Evolutionary conservation across 2,797 vertebrate genomes (phyloP).

Genomic region (Trematomus bernacchii): DNA sequence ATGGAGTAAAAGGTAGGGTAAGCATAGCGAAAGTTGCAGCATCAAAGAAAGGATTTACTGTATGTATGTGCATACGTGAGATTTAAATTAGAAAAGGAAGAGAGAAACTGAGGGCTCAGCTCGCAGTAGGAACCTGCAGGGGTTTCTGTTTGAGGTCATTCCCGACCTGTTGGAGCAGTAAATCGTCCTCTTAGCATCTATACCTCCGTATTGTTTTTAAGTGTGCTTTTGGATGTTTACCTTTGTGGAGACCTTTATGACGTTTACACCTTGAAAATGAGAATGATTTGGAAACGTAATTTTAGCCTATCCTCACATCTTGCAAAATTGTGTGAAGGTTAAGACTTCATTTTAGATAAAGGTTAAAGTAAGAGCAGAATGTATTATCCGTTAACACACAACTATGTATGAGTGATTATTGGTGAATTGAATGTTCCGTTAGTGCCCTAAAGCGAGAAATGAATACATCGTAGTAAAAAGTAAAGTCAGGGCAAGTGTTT

Average conservation of each 20-base stretch:
- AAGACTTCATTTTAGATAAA: background rate
- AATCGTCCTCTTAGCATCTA: background rate
- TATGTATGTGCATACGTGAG: conserved; percentile 9
- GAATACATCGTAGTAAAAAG: conserved; percentile 8
- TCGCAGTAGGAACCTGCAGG: conserved; percentile 39
- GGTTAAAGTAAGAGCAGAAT: background rate
- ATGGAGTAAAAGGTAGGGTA: conserved; percentile 19
- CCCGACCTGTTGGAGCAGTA: conserved; percentile 40
- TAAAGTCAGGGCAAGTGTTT: conserved; percentile 2
- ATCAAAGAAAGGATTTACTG: conserved; percentile 18
- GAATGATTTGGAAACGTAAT: conserved; percentile 1
- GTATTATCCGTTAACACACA: conserved; percentile 2
- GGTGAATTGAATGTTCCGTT: conserved; percentile 12
- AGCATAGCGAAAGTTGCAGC: conserved; percentile 15
- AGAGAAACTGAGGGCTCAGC: conserved; percentile 31
- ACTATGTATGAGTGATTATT: conserved; percentile 30
- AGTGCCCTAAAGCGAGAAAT: conserved; percentile 2
- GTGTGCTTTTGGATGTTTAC: conserved; percentile 13
- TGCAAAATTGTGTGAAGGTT: background rate
- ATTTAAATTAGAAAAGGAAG: conserved; percentile 9
- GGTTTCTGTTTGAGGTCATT: conserved; percentile 46
- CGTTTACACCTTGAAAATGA: background rate
- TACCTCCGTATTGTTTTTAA: background rate
- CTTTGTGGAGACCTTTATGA: conserved; percentile 7
- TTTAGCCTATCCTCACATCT: background rate